Base-by-base conservation (phyloP, 2,888 invertebrate species). In the Heliconius ismenius region DNA sequence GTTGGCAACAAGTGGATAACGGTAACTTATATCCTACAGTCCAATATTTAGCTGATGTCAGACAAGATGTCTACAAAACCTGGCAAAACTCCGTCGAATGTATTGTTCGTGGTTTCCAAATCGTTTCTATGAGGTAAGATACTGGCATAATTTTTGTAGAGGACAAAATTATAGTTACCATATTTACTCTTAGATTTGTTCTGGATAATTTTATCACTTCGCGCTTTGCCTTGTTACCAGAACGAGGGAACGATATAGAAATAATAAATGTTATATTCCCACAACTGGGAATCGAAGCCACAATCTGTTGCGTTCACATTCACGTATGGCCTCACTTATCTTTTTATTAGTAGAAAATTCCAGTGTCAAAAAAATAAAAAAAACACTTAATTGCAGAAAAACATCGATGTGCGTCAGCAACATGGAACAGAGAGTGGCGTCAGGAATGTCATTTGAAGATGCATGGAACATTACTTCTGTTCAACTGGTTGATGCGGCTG, bases 401-500 rank as follows among this genome's bases (percentile, higher is more conserved):
- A 95, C 97, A 79, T 95, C 96, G 18, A 88, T 95, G 60, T 96
- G 97, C 13, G 95, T 96, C 65, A 94, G 95, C 9, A 95, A 95
- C 78, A 95, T 98, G 86, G 96, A 96, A 73, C 92, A 91, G 62
- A 94, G 96, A 81, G 94, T 96, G 4, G 90, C 90, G 63, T 92
- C 93, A 21, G 98, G 98, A 0, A 86, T 95, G 80, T 87, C 95
- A 0, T 94, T 95, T 15, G 97, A 98, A 88, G 96, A 97, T 81
- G 98, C 98, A 0, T 98, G 98, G 96, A 98, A 98, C 88, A 92
- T 95, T 80, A 96, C 96, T 3, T 97, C 98, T 0, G 96, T 98
- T 73, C 97, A 97, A 86, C 90, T 98, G 58, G 96, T 96, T 1
- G 95, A 96, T 75, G 97, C 98, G 11, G 97, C 98, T 11, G 97